Conservation (phyloP, 2,797 vertebrate species). For the Scolopax rusticola region DNA sequence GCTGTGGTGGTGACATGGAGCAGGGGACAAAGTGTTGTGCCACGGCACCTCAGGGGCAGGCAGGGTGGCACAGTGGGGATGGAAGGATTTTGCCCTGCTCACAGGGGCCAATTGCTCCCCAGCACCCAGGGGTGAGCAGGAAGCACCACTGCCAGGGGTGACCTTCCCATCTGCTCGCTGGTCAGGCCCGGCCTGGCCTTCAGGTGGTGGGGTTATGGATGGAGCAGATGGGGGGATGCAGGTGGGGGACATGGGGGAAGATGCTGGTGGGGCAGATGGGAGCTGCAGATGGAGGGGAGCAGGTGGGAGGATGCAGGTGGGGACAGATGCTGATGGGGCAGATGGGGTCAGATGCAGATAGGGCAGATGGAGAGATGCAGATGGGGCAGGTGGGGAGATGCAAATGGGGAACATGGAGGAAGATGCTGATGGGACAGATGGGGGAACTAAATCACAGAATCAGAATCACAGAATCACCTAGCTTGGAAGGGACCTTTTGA, state of each 20-base stretch:
- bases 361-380: no score
- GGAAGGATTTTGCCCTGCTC: background rate
- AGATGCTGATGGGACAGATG: no score
- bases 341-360: no score
- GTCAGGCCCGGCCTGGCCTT: rapidly evolving
- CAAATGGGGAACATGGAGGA: no score
- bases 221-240: background rate
- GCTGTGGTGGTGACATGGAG: background rate
- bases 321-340: background rate
- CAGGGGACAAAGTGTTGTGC: rapidly evolving
- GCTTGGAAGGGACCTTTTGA: no score
- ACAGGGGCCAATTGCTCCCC: rapidly evolving
- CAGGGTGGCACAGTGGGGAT: rapidly evolving
- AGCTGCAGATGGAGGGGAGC: background rate
- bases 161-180: background rate
- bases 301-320: background rate
- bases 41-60: rapidly evolving
- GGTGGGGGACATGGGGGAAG: background rate
- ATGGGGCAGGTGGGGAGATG: no score
- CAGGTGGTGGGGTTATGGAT: background rate
- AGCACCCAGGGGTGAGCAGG: background rate
- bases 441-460: no score
- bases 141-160: background rate
- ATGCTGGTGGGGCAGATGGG: background rate
- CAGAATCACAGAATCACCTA: no score